phyloP scores from a whole-genome alignment of 2,797 vertebrate genomes.

The Coranthus polyacanthus region DNA sequence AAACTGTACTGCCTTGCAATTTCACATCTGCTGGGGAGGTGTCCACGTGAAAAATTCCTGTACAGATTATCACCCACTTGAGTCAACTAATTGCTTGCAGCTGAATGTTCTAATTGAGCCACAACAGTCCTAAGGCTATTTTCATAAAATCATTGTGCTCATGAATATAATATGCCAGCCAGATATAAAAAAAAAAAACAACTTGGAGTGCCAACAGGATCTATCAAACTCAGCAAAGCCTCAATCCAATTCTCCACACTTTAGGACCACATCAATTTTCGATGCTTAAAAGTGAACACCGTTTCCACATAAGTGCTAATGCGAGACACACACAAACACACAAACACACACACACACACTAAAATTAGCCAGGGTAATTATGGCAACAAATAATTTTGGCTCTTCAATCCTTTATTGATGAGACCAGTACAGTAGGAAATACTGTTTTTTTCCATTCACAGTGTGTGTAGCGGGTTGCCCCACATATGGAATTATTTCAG shows the following conservation, averaged over 20 bases:
- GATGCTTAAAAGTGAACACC: slow-evolving; percentile 74
- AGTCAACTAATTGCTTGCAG: slow-evolving; percentile 88
- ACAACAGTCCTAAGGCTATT: slow-evolving; percentile 87
- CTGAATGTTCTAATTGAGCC: slow-evolving; percentile 88
- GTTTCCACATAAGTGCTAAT: slow-evolving; percentile 66
- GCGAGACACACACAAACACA: slow-evolving; percentile 45
- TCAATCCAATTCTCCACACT: slow-evolving; percentile 78
- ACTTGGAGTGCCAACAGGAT: slow-evolving; percentile 78
- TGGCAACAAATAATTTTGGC: slow-evolving; percentile 60
- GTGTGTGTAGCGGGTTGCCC: slow-evolving; percentile 82
- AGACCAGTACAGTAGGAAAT: slow-evolving; percentile 46
- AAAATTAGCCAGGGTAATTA: slow-evolving; percentile 66
- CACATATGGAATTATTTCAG: slow-evolving; percentile 82
- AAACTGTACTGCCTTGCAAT: slow-evolving; percentile 80
- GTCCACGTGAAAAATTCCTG: slow-evolving; percentile 84
- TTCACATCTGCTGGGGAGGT: slow-evolving; percentile 84
- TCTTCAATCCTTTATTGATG: slow-evolving; percentile 44
- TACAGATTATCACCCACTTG: slow-evolving; percentile 87
- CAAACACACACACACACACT: slow-evolving; percentile 45
- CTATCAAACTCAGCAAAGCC: slow-evolving; percentile 79
- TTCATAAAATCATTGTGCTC: slow-evolving; percentile 86
- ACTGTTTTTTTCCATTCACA: slow-evolving; percentile 42
- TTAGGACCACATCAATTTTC: slow-evolving; percentile 72
- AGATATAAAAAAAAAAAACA: slow-evolving; percentile 84
- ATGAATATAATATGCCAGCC: slow-evolving; percentile 84